These are phyloP conservation scores for Phalera bucephala DNA, from an alignment of 2,888 invertebrate species.

Conservation along the genomic window DNA sequence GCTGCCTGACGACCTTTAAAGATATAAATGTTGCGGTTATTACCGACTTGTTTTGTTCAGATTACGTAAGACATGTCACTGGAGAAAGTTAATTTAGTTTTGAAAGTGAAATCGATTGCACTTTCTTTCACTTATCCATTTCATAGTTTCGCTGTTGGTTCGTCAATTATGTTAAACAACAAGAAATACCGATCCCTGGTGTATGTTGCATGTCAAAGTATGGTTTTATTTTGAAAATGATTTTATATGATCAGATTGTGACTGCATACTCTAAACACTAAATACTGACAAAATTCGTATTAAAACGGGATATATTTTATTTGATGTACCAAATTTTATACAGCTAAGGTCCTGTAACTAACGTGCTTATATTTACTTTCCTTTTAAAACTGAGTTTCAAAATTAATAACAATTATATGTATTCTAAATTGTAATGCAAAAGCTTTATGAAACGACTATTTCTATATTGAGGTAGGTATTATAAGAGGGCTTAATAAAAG, in stretches of 20 bases:
- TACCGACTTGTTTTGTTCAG: conserved; percentile 71
- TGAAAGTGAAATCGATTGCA: conserved; percentile 83
- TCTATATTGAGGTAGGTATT: conserved; percentile 40
- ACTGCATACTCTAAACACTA: too few relatives aligned
- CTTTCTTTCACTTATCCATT: conserved; percentile 80
- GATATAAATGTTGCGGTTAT: conserved; percentile 71
- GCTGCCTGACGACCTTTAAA: conserved; percentile 65
- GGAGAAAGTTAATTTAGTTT: conserved; percentile 83
- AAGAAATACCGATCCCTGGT: conserved; percentile 21
- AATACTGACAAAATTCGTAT: too few relatives aligned
- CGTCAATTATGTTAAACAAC: conserved; percentile 39
- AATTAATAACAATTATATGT: too few relatives aligned
- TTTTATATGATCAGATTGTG: too few relatives aligned
- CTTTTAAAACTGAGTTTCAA: too few relatives aligned
- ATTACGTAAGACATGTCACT: conserved; percentile 81
- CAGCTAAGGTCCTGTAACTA: too few relatives aligned
- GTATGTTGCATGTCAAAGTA: not conserved
- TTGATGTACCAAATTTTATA: too few relatives aligned
- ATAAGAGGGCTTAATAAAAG: conserved; percentile 70
- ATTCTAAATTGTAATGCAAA: too few relatives aligned
- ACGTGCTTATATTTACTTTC: too few relatives aligned
- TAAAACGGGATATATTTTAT: too few relatives aligned
- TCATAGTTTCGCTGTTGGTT: conserved; percentile 63
- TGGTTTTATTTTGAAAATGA: too few relatives aligned
- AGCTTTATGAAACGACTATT: conserved; percentile 19